These are phyloP conservation scores for Sylvia atricapilla DNA, from an alignment of 2,113 vertebrate genomes.

Conservation along the genomic window DNA sequence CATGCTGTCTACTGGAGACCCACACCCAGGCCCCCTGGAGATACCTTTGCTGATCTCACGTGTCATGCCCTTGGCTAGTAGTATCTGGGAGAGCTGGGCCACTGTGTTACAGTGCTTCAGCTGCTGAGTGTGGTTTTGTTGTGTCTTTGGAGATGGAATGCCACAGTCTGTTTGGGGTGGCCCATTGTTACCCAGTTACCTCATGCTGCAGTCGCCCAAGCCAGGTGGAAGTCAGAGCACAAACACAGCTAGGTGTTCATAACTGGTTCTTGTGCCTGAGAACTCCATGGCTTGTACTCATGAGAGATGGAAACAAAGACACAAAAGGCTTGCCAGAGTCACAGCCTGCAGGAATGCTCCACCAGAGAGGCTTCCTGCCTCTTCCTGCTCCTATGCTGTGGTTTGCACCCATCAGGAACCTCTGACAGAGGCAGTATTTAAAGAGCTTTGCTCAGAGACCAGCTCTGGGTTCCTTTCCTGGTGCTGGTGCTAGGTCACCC, in stretches of 20 bases:
- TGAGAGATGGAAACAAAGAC: not conserved
- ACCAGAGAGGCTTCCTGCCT: not conserved
- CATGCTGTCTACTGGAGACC: not conserved
- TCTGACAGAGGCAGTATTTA: not conserved
- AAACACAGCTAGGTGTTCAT: not conserved
- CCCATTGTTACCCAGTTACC: not conserved
- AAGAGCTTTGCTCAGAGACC: not conserved
- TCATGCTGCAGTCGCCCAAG: not conserved
- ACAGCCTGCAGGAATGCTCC: fast-evolving
- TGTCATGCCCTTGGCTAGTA: not conserved
- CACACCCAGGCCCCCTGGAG: not conserved
- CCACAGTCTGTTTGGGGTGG: not conserved
- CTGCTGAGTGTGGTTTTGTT: not conserved
- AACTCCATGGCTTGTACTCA: not conserved
- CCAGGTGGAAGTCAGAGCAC: not conserved
- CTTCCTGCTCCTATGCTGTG: not conserved
- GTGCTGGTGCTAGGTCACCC: not conserved
- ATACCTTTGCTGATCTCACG: not conserved
- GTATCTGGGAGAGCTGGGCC: not conserved
- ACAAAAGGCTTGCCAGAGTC: not conserved
- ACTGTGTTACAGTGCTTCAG: not conserved
- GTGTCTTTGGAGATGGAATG: not conserved
- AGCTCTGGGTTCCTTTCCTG: not conserved
- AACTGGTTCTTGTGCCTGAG: not conserved
- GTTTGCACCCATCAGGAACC: not conserved